Base-by-base conservation (phyloP, 2,888 invertebrate genomes). In the Tipula lateralis region DNA sequence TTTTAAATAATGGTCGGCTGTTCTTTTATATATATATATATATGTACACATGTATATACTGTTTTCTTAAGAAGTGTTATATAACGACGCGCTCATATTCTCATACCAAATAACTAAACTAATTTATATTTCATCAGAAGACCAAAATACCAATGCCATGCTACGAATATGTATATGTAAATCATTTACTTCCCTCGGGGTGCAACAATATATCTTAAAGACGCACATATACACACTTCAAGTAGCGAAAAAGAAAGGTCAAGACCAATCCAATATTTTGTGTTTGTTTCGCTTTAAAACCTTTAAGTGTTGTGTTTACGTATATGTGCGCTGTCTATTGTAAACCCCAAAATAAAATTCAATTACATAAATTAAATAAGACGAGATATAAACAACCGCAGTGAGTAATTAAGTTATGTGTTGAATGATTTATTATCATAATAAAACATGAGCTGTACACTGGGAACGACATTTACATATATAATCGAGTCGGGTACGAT, bases 401-500 rank as follows among this genome's bases (percentile, higher is more conserved):
- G 24, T 1, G 66, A 19, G 6, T 66, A 66, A 66, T 66, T 66
- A 66, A 66, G 66, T 66, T 66, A 66, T 24, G 24, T 24, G 6
- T 24, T 66, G 66, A 66, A 66, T 66, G 66, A 66, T 66, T 66
- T 66, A 66, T 66, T 66, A 66, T 66, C 24, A 24, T 66, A 66
- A 66, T 66, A 66, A 66, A 66, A 66, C 2, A 36, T 32, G 12
- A 44, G 16, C n/a, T 44, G 13, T n/a, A 2, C 13, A 19, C 66
- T 9, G 66, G 24, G 24, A 24, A 66, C 66, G 66, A 24, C 9
- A 66, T 66, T 66, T 66, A 19, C 9, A 24, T 44, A 16, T n/a
- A 44, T 36, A 36, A 4, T 36, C 9, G 9, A 34, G 6, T 6
- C 9, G 2, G 5, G 12, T 24, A 9, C 66, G 66, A 66, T 19